Percentiles rank a stretch among this genome's conserved stretches.
These are phyloP conservation scores for Rissa tridactyla DNA, from an alignment of 2,113 vertebrate genomes.

Conservation along the genomic window DNA sequence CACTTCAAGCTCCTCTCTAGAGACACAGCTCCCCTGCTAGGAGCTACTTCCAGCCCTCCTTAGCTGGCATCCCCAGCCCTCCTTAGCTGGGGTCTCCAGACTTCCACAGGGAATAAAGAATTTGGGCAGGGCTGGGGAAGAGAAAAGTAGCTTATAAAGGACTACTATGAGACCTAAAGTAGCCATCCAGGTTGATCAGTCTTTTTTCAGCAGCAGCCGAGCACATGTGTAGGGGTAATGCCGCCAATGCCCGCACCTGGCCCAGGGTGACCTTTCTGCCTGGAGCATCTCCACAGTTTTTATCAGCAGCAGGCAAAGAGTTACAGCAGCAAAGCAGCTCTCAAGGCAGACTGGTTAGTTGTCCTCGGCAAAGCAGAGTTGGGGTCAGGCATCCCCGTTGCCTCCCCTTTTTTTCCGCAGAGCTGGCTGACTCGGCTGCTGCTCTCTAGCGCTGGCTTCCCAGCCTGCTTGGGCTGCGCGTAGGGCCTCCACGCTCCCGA, in stretches of 20 bases:
- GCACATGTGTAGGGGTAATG: accelerated
- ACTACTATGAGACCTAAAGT: neutral
- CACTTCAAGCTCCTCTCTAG: neutral
- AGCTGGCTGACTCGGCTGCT: neutral
- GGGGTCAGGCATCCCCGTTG: neutral
- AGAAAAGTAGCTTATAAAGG: neutral
- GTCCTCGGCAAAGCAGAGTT: neutral
- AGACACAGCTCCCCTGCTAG: neutral
- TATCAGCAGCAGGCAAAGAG: neutral
- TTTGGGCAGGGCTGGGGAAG: neutral
- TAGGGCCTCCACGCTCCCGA: accelerated
- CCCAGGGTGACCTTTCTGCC: accelerated
- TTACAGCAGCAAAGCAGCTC: neutral
- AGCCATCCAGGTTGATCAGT: neutral
- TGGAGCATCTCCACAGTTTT: neutral
- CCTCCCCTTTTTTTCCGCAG: neutral
- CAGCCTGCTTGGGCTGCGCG: neutral
- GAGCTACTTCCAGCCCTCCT: neutral
- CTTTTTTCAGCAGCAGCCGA: neutral
- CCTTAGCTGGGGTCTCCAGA: neutral
- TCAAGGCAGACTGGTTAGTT: accelerated
- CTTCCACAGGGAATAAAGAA: neutral
- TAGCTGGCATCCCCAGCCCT: neutral
- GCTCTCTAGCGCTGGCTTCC: neutral
- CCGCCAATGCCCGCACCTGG: neutral